phyloP scores from a whole-genome alignment of 2,797 vertebrate species.

The Pangasius larnaudii region DNA sequence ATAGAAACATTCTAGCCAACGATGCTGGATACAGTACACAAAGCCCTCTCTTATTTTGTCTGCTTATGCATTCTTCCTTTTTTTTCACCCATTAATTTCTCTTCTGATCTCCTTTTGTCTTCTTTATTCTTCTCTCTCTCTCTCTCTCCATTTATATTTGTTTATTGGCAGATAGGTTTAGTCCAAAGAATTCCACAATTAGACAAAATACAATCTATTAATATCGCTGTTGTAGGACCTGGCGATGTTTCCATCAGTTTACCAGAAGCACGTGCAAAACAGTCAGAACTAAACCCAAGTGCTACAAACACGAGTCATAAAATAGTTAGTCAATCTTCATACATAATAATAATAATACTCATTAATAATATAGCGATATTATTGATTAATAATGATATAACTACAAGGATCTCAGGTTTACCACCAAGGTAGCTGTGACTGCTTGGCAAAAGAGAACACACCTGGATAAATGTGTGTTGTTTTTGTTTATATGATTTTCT shows the following conservation, averaged over 20 bases:
- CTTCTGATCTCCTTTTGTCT: background rate
- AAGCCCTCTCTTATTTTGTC: background rate
- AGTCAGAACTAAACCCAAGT: background rate
- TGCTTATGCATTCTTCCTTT: background rate
- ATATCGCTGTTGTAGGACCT: background rate
- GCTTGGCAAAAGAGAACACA: background rate
- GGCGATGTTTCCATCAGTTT: background rate
- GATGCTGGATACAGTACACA: conserved; percentile 39
- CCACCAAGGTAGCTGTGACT: background rate
- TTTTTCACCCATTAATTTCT: background rate
- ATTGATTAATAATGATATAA: background rate
- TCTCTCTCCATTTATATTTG: background rate
- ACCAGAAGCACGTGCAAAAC: background rate
- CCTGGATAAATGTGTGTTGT: background rate
- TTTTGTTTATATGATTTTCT: background rate
- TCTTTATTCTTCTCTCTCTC: background rate
- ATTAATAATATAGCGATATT: background rate
- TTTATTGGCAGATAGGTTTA: background rate
- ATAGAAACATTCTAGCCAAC: conserved; percentile 15
- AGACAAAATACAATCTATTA: background rate
- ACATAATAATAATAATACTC: background rate
- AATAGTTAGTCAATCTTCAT: background rate
- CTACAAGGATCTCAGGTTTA: background rate
- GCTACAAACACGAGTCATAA: background rate
- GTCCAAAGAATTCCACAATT: background rate